phyloP scores from a whole-genome alignment of 2,797 vertebrate genomes.

The Thamnophis elegans region DNA sequence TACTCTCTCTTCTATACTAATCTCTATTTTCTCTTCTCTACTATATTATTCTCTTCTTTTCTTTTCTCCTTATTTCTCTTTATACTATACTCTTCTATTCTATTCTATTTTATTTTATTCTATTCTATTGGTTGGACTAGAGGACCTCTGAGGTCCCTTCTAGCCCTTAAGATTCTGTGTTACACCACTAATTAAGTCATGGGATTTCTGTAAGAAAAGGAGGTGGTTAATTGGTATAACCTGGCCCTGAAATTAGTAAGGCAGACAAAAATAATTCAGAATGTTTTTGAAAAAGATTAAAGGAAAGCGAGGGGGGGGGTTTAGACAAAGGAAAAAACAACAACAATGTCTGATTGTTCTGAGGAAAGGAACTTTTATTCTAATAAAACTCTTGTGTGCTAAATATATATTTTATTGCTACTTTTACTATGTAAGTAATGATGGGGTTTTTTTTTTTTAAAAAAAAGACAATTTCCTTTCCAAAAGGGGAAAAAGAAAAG shows the following conservation, averaged over 20 bases:
- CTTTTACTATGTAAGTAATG: not conserved
- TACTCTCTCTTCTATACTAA: too few relatives aligned
- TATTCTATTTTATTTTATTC: too few relatives aligned
- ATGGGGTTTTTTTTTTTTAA: not conserved
- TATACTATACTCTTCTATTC: too few relatives aligned
- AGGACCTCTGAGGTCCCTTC: not conserved
- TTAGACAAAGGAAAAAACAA: not conserved
- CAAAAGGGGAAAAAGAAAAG: not conserved
- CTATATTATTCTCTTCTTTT: too few relatives aligned
- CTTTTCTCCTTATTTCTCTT: too few relatives aligned
- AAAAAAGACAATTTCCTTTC: not conserved
- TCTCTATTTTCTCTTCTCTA: too few relatives aligned
- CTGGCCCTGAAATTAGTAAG: not conserved
- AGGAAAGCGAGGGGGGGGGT: not conserved
- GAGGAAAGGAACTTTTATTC: not conserved
- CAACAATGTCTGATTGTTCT: not conserved
- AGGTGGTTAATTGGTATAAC: not conserved
- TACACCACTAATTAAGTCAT: not conserved
- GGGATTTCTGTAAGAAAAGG: not conserved
- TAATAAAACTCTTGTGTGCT: not conserved
- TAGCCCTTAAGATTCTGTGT: not conserved
- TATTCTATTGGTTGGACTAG: not conserved
- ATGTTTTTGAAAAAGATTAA: not conserved
- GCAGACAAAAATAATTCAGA: not conserved
- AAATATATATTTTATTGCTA: not conserved